Base-by-base conservation (phyloP, 2,888 invertebrate species). In the Xestia sexstrigata region DNA sequence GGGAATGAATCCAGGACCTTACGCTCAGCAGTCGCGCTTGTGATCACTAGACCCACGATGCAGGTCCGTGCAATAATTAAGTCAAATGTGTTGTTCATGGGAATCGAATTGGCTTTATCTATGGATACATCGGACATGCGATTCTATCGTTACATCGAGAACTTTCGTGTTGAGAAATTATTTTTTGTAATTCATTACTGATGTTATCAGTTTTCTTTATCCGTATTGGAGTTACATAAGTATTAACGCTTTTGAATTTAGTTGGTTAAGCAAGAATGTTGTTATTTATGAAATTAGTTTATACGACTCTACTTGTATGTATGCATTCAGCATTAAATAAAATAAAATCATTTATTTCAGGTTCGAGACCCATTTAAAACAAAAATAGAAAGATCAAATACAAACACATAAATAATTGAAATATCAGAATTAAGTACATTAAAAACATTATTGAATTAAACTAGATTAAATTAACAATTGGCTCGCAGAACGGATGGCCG, bases 101-200 rank as follows among this genome's bases (percentile, higher is more conserved):
- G 74, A 74, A 82, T 76, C 85, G 69, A 84, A 84, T 84, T 39
- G 47, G 39, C 60, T 84, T 85, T 84, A 79, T 82, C 67, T 68
- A 82, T 78, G 79, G 73, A 49, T 23, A 63, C 67, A 74, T 79
- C 68, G 23, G 60, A 84, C 85, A 85, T 82, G 83, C 83, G 70
- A 84, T 84, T 63, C 70, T 68, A 70, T 85, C 82, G 73, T 85
- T 85, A 82, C 35, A 73, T 42, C 15, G 23, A 65, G 73, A 84
- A 75, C 39, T 79, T 65, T 83, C 62, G 55, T 70, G 71, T 65
- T 75, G 52, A 49, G 66, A 52, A 67, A 80, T 80, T 52, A 13
- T 70, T 81, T 42, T 66, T 67, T 70, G 23, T 66, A 42, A 73
- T 78, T 72, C 52, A 55, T 68, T 81, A 77, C 65, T 66, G 81